A percentile compares a stretch with the other conserved stretches of the same genome.
These are phyloP conservation scores for Pachycephus smyrnensis DNA, from an alignment of 2,888 invertebrate genomes.

Conservation along the genomic window DNA sequence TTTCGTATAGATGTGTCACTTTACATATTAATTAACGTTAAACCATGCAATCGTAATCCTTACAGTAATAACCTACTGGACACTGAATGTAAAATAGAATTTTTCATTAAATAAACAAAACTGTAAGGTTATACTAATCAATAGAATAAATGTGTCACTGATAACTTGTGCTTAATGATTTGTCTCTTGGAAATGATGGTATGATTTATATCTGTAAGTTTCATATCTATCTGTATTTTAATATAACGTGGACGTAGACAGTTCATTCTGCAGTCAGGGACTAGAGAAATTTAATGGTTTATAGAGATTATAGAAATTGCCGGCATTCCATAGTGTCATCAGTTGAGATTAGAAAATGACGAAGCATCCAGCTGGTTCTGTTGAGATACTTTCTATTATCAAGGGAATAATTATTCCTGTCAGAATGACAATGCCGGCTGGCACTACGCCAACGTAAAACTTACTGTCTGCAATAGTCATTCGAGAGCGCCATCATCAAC, in stretches of 20 bases:
- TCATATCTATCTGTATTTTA: neutral
- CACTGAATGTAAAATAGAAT: neutral
- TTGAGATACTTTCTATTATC: constrained; percentile 39
- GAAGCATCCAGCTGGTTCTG: constrained; percentile 24
- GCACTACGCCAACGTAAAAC: neutral
- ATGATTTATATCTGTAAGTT: neutral
- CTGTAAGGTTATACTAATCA: neutral
- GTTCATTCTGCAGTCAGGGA: neutral
- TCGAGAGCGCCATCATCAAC: neutral
- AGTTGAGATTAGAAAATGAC: constrained; percentile 43
- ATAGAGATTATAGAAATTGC: constrained; percentile 31
- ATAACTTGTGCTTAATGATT: neutral
- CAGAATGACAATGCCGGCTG: neutral
- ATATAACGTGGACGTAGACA: neutral
- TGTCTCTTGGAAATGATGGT: neutral
- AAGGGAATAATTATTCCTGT: constrained; percentile 12
- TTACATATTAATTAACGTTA: neutral
- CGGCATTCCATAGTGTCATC: constrained; percentile 31
- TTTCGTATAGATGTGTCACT: neutral
- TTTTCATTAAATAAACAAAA: neutral
- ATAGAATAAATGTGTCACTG: too few species aligned
- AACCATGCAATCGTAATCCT: neutral
- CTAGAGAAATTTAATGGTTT: constrained; percentile 56
- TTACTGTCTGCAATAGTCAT: neutral
- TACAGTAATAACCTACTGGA: neutral